Percentiles rank a stretch among this genome's conserved stretches.
These are phyloP conservation scores for Bradypodion ventrale DNA, from an alignment of 2,797 vertebrate genomes.

Conservation along the genomic window DNA sequence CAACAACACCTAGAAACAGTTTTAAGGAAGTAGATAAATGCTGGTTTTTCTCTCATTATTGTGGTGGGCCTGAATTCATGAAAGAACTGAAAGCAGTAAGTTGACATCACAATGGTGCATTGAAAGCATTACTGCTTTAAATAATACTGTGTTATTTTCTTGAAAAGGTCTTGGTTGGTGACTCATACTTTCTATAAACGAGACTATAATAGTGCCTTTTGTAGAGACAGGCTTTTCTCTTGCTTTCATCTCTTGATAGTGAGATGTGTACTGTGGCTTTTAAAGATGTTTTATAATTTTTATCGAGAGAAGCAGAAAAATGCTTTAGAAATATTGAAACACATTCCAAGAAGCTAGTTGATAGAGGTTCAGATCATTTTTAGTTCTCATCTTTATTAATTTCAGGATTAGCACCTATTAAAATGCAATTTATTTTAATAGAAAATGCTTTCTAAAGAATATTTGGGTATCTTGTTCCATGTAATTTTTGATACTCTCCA, in stretches of 20 bases:
- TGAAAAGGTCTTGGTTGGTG: slow-evolving; percentile 2
- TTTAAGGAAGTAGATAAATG: background rate
- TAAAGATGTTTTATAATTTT: background rate
- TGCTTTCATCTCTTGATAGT: background rate
- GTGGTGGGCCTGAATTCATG: background rate
- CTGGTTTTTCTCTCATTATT: background rate
- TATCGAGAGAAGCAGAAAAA: background rate
- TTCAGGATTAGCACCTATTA: background rate
- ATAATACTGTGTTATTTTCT: slow-evolving; percentile 29
- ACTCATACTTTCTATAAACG: slow-evolving; percentile 10
- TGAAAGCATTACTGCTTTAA: slow-evolving; percentile 2
- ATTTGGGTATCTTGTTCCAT: slow-evolving; percentile 13
- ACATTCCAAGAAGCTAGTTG: background rate
- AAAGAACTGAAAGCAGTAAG: background rate
- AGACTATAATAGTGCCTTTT: background rate
- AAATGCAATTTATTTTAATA: background rate
- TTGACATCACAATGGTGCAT: background rate
- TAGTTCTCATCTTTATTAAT: background rate
- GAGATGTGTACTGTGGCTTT: background rate
- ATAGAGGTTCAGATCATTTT: slow-evolving; percentile 4
- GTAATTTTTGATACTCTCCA: slow-evolving; percentile 8
- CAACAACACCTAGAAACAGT: slow-evolving; percentile 1
- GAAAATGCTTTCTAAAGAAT: background rate
- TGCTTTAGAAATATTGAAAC: background rate
- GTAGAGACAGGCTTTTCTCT: slow-evolving; percentile 6